Evolutionary conservation across 2,888 invertebrate genomes (phyloP).

Genomic region (Drosophila greeni): DNA sequence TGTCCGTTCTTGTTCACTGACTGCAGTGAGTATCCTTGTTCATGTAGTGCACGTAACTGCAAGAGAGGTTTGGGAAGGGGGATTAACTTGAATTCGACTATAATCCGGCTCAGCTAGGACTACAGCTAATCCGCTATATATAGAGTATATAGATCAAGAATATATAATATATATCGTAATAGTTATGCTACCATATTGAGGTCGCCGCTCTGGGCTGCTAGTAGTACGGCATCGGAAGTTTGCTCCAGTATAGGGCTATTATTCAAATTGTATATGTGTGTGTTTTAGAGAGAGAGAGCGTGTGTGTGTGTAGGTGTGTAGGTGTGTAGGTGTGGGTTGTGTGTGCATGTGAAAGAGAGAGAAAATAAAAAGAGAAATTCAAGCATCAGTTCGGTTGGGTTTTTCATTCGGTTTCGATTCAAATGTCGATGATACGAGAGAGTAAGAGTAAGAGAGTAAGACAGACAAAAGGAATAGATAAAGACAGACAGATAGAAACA

Average conservation of each 20-base stretch:
- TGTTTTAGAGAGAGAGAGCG: conserved; percentile 22
- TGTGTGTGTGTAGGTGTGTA: neutral
- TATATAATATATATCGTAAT: conserved; percentile 7
- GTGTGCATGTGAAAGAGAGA: conserved; percentile 47
- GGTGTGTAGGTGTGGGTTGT: conserved; percentile 12
- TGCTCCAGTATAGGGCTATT: conserved; percentile 88
- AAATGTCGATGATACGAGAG: conserved; percentile 26
- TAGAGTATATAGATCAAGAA: neutral
- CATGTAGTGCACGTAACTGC: conserved; percentile 90
- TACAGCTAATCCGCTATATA: conserved; percentile 1
- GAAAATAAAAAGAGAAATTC: conserved; percentile 44
- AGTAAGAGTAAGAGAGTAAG: conserved; percentile 15
- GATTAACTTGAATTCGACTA: neutral
- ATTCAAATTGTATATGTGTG: conserved; percentile 13
- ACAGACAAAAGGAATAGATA: conserved; percentile 17
- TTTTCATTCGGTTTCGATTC: conserved; percentile 19
- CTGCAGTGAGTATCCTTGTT: conserved; percentile 89
- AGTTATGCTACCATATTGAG: conserved; percentile 83
- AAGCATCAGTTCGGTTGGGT: conserved; percentile 57
- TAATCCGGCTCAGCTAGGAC: no score
- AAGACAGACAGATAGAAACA: conserved; percentile 22
- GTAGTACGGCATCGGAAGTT: conserved; percentile 88
- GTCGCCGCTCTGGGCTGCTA: conserved; percentile 91
- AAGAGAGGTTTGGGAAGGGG: conserved; percentile 17
- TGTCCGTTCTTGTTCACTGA: conserved; percentile 91